Base-by-base conservation (phyloP, 2,888 invertebrate genomes). In the Cyclophora albipunctata region DNA sequence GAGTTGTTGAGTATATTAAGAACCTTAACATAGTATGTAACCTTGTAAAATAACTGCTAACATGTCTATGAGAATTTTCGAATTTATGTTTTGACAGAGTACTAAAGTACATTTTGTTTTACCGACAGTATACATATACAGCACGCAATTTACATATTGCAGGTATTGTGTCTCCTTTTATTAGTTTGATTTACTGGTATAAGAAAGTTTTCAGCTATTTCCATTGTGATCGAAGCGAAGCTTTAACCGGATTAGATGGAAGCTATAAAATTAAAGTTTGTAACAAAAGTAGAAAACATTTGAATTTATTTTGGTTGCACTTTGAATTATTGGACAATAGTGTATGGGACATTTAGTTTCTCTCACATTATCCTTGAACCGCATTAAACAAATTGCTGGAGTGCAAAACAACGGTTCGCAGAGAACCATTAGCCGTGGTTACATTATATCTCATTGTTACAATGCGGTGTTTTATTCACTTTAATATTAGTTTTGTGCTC, bases 341-440 rank as follows among this genome's bases (percentile, higher is more conserved):
- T 37, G 35, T 50, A 46, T 45, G 37, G 34, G 45, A 40, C 46
- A 45, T 42, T 47, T 37, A 45, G 7, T 40, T 7, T 37, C 34
- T 42, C 47, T 50, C 37, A 7, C 45, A 40, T 53, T 53, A 53
- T 45, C 48, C 45, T 42, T 37, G 49, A 45, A 51, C 40, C 54
- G 48, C 51, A 51, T 54, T 51, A 47, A 43, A 48, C 49, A 51
- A 54, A 49, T 51, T 44, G 51, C 46, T 49, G 40, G 45, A 49
- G 45, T 43, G 43, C 40, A 54, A 51, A 54, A 49, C 54, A 51
- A 54, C 51, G 42, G 51, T 51, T 54, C 34, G 47, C 45, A 48
- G 49, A 42, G 45, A 34, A 41, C 45, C 44, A 47, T 52, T 52
- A 53, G 33, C 43, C 7, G 43, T 43, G 43, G 43, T 43, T 43